Evolutionary conservation across 2,888 invertebrate species (phyloP).

Genomic region (Callyntrura sp.): DNA sequence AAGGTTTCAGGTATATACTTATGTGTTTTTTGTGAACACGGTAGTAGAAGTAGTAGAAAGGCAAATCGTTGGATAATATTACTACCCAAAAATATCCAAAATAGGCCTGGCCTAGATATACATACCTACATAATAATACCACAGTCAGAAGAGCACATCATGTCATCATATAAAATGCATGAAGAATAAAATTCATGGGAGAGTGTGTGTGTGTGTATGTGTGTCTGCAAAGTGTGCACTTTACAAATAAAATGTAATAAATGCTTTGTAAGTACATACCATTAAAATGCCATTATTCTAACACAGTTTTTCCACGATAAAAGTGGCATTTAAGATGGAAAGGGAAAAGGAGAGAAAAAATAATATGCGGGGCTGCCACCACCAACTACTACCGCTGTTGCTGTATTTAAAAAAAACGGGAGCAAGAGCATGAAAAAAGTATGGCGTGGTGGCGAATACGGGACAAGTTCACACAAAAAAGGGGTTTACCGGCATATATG

Average conservation of each 20-base stretch:
- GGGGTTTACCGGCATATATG: slow-evolving; percentile 26
- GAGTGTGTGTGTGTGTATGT: too few species aligned
- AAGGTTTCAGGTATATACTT: background rate
- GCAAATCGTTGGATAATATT: background rate
- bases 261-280: slow-evolving; percentile 22
- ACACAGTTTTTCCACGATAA: slow-evolving; percentile 34
- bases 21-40: too few species aligned
- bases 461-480: slow-evolving; percentile 66
- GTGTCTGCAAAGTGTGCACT: too few species aligned
- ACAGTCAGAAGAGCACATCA: background rate
- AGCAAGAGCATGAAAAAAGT: slow-evolving; percentile 39
- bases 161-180: background rate
- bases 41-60: background rate
- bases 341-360: slow-evolving; percentile 34
- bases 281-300: slow-evolving; percentile 42
- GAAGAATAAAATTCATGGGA: slow-evolving; percentile 40
- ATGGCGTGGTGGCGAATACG: slow-evolving; percentile 31
- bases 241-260: slow-evolving; percentile 35
- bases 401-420: slow-evolving; percentile 54
- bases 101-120: slow-evolving; percentile 61
- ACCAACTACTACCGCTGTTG: too few species aligned
- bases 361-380: too few species aligned
- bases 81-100: slow-evolving; percentile 28
- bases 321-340: slow-evolving; percentile 61
- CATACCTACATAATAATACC: slow-evolving; percentile 23